phyloP scores from a whole-genome alignment of 2,888 invertebrate species.

The Cabera pusaria region DNA sequence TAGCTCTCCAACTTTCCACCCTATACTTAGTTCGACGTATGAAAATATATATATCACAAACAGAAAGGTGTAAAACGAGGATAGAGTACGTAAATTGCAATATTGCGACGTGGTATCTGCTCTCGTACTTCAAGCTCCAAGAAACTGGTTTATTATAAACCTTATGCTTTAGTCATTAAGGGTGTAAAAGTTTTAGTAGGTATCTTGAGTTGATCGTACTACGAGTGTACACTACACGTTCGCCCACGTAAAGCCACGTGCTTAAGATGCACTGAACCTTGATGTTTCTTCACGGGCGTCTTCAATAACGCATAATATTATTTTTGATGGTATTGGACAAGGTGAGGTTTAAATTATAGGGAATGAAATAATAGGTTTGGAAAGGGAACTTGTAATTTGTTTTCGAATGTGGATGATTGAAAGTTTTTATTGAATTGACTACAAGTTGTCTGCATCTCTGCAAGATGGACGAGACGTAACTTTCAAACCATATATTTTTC shows the following conservation, averaged over 20 bases:
- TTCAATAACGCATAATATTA: constrained; percentile 31
- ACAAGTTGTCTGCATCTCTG: too few species aligned
- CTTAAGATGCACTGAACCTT: constrained; percentile 46
- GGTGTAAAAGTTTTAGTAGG: background rate
- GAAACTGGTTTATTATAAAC: constrained; percentile 3
- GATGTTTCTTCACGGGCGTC: constrained; percentile 33
- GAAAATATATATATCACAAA: constrained; percentile 15
- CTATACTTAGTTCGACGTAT: background rate
- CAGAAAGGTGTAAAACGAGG: constrained; percentile 32
- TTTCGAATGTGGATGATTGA: too few species aligned
- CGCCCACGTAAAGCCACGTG: constrained; percentile 66
- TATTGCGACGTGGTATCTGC: constrained; percentile 23
- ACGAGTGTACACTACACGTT: constrained; percentile 49
- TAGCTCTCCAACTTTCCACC: background rate
- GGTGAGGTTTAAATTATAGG: too few species aligned
- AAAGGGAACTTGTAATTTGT: too few species aligned
- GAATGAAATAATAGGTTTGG: too few species aligned
- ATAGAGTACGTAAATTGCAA: constrained; percentile 31
- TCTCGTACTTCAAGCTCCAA: constrained; percentile 4
- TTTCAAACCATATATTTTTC: too few species aligned
- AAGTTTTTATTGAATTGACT: too few species aligned
- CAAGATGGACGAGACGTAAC: too few species aligned
- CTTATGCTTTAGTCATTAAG: constrained; percentile 13
- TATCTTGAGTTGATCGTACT: constrained; percentile 27
- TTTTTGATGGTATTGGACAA: constrained; percentile 13